These are phyloP conservation scores for Mungos mungo DNA, from an alignment of 2,113 vertebrate species.

Conservation along the genomic window DNA sequence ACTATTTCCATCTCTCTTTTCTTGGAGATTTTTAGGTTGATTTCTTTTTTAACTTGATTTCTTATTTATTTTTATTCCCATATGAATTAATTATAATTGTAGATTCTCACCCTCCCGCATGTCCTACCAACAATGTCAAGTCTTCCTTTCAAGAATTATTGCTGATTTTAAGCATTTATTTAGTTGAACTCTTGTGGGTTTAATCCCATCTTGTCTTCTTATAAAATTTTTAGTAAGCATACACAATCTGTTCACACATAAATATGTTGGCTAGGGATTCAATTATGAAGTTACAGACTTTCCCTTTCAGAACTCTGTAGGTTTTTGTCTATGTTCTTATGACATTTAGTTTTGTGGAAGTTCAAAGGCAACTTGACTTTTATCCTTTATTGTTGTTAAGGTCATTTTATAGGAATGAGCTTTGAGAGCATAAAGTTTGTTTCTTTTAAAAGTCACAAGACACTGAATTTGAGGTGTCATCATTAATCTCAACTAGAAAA, in stretches of 20 bases:
- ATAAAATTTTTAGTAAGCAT: constrained; percentile 17
- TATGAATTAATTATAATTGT: constrained; percentile 57
- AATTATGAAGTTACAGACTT: not conserved
- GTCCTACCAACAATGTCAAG: constrained; percentile 28
- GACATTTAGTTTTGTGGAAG: not conserved
- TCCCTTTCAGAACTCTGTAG: not conserved
- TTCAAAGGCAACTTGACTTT: constrained; percentile 35
- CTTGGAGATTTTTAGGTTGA: not conserved
- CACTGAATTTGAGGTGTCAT: not conserved
- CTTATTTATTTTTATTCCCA: constrained; percentile 48
- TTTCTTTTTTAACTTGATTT: constrained; percentile 53
- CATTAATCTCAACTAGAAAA: constrained; percentile 27
- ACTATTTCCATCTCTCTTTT: not conserved
- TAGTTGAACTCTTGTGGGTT: constrained; percentile 2
- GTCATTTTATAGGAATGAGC: constrained; percentile 36
- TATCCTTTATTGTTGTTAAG: constrained; percentile 17
- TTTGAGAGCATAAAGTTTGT: constrained; percentile 37
- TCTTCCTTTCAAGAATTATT: constrained; percentile 38
- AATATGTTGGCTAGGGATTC: constrained; percentile 32
- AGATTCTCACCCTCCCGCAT: constrained; percentile 21
- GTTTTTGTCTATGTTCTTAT: not conserved
- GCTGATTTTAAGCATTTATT: constrained; percentile 52
- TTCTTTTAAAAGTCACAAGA: constrained; percentile 37
- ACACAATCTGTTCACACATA: not conserved
- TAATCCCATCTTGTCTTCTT: constrained; percentile 31